Conservation (phyloP, 2,888 invertebrate species). For the Eupithecia abbreviata region DNA sequence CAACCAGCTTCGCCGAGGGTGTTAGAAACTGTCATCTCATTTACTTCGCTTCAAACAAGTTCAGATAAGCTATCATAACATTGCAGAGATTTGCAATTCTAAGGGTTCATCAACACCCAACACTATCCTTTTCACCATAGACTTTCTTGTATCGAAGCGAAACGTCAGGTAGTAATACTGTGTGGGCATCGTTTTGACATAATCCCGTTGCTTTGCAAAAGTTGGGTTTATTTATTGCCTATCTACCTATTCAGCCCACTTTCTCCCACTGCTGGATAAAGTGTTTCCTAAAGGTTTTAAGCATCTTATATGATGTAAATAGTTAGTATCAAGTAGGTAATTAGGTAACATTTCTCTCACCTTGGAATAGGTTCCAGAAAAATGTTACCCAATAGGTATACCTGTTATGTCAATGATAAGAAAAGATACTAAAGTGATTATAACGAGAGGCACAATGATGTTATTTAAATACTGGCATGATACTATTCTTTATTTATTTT, state of each 20-base stretch:
- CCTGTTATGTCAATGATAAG: no score
- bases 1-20: conserved; percentile 3
- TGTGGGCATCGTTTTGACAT: background rate
- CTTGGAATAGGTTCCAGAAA: background rate
- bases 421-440: no score
- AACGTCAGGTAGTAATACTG: background rate
- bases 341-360: background rate
- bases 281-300: no score
- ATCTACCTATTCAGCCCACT: background rate
- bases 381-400: no score
- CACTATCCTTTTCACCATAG: conserved; percentile 23
- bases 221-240: background rate
- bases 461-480: no score
- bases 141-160: conserved; percentile 13
- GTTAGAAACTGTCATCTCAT: conserved; percentile 36
- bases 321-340: background rate
- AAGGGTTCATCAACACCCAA: conserved; percentile 26
- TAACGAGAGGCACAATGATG: no score
- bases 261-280: background rate
- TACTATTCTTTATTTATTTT: background rate
- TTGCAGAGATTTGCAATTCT: conserved; percentile 38
- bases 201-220: conserved; percentile 1
- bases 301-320: background rate
- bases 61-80: conserved; percentile 39
- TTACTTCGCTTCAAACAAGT: conserved; percentile 41